A percentile compares a stretch with the other conserved stretches of the same genome.
Conservation (phyloP, 2,797 vertebrate genomes). For the Catamblyrhynchus diadema region DNA sequence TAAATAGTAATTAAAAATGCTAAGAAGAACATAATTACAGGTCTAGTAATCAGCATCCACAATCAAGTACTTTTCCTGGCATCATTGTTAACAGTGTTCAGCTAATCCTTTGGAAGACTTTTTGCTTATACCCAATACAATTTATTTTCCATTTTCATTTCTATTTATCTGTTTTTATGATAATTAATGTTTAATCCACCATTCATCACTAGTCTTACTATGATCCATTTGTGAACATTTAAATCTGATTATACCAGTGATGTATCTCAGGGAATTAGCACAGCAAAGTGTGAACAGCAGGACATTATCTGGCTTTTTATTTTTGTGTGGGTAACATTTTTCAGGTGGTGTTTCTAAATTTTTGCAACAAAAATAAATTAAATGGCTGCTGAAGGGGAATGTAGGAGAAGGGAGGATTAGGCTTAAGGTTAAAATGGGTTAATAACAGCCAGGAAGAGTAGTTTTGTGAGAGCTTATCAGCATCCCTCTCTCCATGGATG, state of each 20-base stretch:
- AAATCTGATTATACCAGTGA: slow-evolving; percentile 20
- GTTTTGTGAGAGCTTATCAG: neutral
- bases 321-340: neutral
- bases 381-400: neutral
- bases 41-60: neutral
- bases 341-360: neutral
- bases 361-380: neutral
- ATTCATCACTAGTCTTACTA: neutral
- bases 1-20: neutral
- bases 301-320: neutral
- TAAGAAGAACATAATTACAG: neutral
- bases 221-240: neutral
- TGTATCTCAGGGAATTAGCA: neutral
- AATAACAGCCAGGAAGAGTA: neutral
- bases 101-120: slow-evolving; percentile 7
- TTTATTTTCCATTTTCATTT: slow-evolving; percentile 12
- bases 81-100: neutral
- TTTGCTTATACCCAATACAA: neutral
- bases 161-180: neutral
- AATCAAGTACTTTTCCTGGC: neutral
- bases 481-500: neutral
- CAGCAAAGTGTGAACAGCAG: neutral
- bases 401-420: neutral
- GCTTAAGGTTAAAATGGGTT: neutral
- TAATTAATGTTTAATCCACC: neutral